Base-by-base conservation (phyloP, 2,888 invertebrate species). In the Tinea pellionella region DNA sequence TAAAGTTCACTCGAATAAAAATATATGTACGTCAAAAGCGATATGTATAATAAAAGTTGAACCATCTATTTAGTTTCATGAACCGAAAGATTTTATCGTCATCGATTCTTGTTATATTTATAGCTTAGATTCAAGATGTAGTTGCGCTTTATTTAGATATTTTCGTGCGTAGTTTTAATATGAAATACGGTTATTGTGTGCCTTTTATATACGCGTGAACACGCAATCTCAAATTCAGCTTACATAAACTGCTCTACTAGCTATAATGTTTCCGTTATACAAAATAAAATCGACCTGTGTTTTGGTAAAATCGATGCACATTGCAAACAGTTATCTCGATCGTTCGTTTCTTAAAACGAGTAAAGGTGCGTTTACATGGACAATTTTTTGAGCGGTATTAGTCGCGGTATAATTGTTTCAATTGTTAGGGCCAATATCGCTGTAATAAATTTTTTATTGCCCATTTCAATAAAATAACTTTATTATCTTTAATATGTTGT, bases 271-370 rank as follows among this genome's bases (percentile, higher is more conserved):
- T n/a, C 37, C 37, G 3, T 9, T 37, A 37, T 37, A 37, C 37
- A 37, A 37, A 37, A 37, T 37, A n/a, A 37, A 37, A 37, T 37
- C 11, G 9, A 9, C 9, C 9, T 37, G 37, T 37, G 37, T n/a
- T n/a, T 37, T 37, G 37, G 37, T 37, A 37, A 37, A 12, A 9
- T 2, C n/a, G 37, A 37, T 37, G 37, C 15, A 18, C 47, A 4
- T 1, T 47, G 47, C 47, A 47, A 9, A 18, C 15, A 11, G 75
- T 83, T 83, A 84, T 83, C 82, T 73, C 65, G 66, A 72, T 80
- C 81, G 80, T 83, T 81, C 78, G 79, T 80, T 74, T 77, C 37
- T 73, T 69, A 68, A 70, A 13, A 15, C 4, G 47, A 15, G 37
- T n/a, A 24, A 24, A 24, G 24, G 24, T n/a, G n/a, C n/a, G n/a